A percentile compares a stretch with the other conserved stretches of the same genome.
Conservation (phyloP, 2,113 vertebrate species). For the Macroglossus sobrinus region DNA sequence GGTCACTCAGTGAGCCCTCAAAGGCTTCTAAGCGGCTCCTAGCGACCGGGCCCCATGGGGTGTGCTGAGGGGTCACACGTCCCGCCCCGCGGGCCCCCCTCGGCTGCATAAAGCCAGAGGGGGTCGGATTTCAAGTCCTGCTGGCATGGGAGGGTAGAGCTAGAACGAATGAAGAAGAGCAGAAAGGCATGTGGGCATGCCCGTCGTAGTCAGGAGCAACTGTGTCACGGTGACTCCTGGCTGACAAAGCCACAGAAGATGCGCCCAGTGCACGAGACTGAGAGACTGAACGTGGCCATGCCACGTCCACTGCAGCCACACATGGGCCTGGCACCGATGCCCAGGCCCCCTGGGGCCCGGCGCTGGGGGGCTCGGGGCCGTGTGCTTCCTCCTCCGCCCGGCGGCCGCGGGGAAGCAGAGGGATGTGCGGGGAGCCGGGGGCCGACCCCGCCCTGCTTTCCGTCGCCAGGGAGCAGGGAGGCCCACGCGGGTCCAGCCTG, state of each 20-base stretch:
- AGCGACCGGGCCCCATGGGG: not conserved
- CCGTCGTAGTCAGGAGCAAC: not conserved
- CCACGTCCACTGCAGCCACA: rapidly evolving
- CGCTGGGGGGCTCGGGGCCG: rapidly evolving
- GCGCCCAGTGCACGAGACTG: not conserved
- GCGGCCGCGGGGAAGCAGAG: not conserved
- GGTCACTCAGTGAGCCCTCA: not conserved
- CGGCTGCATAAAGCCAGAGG: not conserved
- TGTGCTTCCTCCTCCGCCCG: not conserved
- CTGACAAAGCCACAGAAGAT: not conserved
- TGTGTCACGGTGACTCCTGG: not conserved
- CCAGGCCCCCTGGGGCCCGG: not conserved
- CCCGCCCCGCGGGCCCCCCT: not conserved
- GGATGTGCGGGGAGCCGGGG: too few species aligned
- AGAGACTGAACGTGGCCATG: not conserved
- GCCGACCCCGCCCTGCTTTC: rapidly evolving
- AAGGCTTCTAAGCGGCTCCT: not conserved
- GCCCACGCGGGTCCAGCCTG: not conserved
- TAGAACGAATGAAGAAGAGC: not conserved
- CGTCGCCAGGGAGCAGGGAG: not conserved
- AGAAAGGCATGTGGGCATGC: not conserved
- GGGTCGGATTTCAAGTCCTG: not conserved
- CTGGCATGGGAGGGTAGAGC: not conserved
- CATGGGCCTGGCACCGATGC: rapidly evolving
- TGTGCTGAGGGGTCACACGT: not conserved